phyloP scores from a whole-genome alignment of 2,797 vertebrate species.

The Synanceia verrucosa region DNA sequence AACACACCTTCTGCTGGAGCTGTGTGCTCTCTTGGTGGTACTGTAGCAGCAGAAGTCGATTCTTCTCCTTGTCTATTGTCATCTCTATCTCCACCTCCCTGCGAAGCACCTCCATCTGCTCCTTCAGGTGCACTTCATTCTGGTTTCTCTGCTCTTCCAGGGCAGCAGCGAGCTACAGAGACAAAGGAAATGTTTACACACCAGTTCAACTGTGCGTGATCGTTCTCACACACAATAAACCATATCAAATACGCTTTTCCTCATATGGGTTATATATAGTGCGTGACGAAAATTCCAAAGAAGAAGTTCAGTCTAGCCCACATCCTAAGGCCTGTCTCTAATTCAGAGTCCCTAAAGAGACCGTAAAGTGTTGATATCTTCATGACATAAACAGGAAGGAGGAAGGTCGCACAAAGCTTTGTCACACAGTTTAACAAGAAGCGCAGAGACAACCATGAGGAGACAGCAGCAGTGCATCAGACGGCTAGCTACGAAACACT shows the following conservation, averaged over 20 bases:
- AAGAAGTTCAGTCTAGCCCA: constrained; percentile 10
- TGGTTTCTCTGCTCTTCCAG: constrained; percentile 74
- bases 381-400: constrained; percentile 54
- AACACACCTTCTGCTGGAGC: constrained; percentile 82
- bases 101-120: constrained; percentile 74
- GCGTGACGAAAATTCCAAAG: constrained; percentile 23
- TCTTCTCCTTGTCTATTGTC: constrained; percentile 82
- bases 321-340: constrained; percentile 38
- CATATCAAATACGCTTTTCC: not conserved
- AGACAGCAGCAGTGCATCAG: constrained; percentile 16
- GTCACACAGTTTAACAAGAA: constrained; percentile 11
- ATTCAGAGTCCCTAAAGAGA: constrained; percentile 18
- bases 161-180: constrained; percentile 75
- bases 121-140: constrained; percentile 68
- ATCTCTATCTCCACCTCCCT: constrained; percentile 79
- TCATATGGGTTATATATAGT: not conserved
- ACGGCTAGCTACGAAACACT: constrained; percentile 13
- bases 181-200: not conserved
- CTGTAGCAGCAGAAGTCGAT: constrained; percentile 78
- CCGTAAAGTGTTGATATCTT: constrained; percentile 30
- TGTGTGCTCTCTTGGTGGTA: constrained; percentile 76
- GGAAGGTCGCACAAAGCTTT: constrained; percentile 34
- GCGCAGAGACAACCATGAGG: not conserved
- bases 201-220: not conserved
- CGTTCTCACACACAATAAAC: not conserved